A percentile compares a stretch with the other conserved stretches of the same genome.
phyloP scores from a whole-genome alignment of 2,797 vertebrate genomes.

The Uromys caudimaculatus region DNA sequence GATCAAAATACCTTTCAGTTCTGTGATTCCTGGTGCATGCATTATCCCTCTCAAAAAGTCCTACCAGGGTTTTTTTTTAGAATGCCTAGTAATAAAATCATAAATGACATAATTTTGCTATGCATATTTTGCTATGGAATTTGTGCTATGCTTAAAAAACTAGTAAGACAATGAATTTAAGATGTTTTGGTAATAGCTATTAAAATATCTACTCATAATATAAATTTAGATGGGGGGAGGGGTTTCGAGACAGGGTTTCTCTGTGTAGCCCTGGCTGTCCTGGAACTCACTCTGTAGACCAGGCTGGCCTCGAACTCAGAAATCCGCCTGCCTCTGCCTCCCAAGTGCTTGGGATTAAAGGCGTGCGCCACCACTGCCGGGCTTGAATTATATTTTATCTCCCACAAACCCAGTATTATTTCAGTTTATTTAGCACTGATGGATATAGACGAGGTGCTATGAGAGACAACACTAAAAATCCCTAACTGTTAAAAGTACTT shows the following conservation, averaged over 20 bases:
- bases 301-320: too few relatives aligned
- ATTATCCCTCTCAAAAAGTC: constrained; percentile 20
- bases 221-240: constrained; percentile 22
- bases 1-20: neutral
- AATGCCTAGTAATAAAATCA: constrained; percentile 14
- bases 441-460: neutral
- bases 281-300: too few relatives aligned
- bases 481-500: neutral
- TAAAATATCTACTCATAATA: neutral
- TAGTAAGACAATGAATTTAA: constrained; percentile 61
- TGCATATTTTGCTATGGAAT: neutral
- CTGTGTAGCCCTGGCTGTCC: too few relatives aligned
- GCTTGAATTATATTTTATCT: constrained; percentile 65
- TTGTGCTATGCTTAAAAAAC: constrained; percentile 11
- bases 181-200: constrained; percentile 37
- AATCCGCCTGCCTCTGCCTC: too few relatives aligned
- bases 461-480: constrained; percentile 6
- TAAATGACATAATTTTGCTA: constrained; percentile 18
- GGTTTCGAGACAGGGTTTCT: too few relatives aligned
- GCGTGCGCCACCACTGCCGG: too few relatives aligned
- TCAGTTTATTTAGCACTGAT: constrained; percentile 44
- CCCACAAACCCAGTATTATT: constrained; percentile 32
- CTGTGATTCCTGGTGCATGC: neutral
- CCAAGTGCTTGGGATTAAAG: too few relatives aligned
- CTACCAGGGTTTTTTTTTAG: constrained; percentile 11